These are phyloP conservation scores for Ptilonorhynchus violaceus DNA, from an alignment of 2,113 vertebrate genomes.

Conservation along the genomic window DNA sequence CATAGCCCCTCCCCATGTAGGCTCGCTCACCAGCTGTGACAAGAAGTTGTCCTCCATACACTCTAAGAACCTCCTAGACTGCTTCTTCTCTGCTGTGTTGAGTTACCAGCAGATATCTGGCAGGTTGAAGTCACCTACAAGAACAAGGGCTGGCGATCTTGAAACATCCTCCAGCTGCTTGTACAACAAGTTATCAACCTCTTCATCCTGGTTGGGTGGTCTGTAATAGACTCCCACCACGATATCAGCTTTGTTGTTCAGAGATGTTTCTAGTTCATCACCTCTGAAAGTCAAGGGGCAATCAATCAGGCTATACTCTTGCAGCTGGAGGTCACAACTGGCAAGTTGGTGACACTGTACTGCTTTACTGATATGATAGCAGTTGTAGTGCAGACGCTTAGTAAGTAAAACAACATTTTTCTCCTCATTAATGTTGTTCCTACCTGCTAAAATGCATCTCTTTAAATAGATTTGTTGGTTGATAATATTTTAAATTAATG, in stretches of 20 bases:
- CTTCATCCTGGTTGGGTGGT: no score
- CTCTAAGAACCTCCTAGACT: no score
- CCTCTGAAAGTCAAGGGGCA: not conserved
- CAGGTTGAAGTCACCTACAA: no score
- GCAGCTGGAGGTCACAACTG: not conserved
- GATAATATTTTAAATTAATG: not conserved
- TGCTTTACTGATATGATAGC: not conserved
- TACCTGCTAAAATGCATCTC: not conserved
- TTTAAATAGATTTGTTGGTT: slow-evolving; percentile 8
- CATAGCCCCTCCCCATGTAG: no score
- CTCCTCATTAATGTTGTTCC: not conserved
- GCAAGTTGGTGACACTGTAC: not conserved
- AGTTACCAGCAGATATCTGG: no score
- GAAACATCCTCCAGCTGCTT: no score
- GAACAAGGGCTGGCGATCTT: no score
- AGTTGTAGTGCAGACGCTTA: not conserved
- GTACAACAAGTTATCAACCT: no score
- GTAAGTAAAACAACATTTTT: not conserved
- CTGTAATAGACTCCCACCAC: no score
- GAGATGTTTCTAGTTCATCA: not conserved
- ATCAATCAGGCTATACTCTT: not conserved
- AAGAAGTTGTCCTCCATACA: no score
- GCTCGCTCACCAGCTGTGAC: no score
- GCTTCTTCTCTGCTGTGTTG: no score
- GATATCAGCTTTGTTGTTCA: not conserved